Evolutionary conservation across 2,888 invertebrate genomes (phyloP).

Genomic region (Tenthredo amoena): DNA sequence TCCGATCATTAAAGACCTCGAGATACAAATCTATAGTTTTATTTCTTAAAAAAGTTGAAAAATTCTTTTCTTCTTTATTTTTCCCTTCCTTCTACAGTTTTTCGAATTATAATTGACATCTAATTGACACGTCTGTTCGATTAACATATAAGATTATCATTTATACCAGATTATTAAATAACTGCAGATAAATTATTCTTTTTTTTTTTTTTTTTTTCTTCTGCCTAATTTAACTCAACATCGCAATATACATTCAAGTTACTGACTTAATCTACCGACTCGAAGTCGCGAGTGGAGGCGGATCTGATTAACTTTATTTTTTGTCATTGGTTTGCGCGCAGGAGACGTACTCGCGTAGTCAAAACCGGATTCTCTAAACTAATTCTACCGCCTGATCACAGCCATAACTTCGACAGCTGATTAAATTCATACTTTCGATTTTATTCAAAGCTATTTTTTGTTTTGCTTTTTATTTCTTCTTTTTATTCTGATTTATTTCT

Average conservation of each 20-base stretch:
- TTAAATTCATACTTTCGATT: constrained; percentile 36
- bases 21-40: background rate
- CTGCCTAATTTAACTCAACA: background rate
- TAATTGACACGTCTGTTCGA: background rate
- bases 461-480: background rate
- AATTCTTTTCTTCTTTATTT: background rate
- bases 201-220: background rate
- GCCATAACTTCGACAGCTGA: background rate
- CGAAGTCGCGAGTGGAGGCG: background rate
- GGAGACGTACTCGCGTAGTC: background rate
- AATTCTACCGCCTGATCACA: background rate
- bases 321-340: background rate
- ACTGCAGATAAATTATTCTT: background rate
- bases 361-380: constrained; percentile 36
- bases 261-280: background rate
- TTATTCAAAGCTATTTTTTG: background rate
- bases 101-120: background rate
- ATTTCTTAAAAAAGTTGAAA: background rate
- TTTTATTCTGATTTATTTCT: background rate
- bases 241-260: background rate
- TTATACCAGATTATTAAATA: background rate
- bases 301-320: constrained; percentile 6
- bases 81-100: background rate
- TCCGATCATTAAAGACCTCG: background rate
- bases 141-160: background rate